Conservation (phyloP, 1,140 invertebrate genomes). For the Tribolium castaneum region DNA sequence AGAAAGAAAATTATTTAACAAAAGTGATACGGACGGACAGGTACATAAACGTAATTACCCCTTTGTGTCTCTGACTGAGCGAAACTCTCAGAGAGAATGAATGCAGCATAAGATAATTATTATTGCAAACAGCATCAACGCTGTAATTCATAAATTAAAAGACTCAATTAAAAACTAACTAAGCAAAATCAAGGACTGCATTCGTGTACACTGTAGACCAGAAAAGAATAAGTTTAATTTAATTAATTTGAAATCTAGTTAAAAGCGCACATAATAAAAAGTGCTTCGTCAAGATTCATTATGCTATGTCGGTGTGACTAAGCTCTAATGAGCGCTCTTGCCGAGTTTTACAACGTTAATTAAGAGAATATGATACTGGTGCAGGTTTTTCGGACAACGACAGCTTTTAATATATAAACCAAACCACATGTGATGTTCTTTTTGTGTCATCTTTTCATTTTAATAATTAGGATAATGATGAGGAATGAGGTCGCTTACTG, state of each 20-base stretch:
- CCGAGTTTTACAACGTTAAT: constrained; percentile 61
- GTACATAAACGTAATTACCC: neutral
- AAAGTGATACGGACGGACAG: neutral
- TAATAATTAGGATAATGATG: constrained; percentile 29
- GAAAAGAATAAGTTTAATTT: constrained; percentile 60
- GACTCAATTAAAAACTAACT: constrained; percentile 18
- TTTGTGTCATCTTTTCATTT: constrained; percentile 31
- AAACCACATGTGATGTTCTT: constrained; percentile 41
- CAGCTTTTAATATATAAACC: constrained; percentile 51
- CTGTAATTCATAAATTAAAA: neutral
- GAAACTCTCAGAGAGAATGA: neutral
- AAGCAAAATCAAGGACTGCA: constrained; percentile 1
- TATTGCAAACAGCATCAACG: constrained; percentile 11
- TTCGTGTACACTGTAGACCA: constrained; percentile 1
- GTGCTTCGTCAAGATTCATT: constrained; percentile 63
- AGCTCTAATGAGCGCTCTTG: constrained; percentile 62
- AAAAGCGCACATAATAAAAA: constrained; percentile 61
- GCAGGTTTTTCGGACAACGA: constrained; percentile 58
- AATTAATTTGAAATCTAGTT: constrained; percentile 62
- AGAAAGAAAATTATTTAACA: neutral
- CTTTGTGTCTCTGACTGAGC: neutral
- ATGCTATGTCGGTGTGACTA: constrained; percentile 61
- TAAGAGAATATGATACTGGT: constrained; percentile 62
- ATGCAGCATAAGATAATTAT: neutral
- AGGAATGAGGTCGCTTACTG: constrained; percentile 7